Evolutionary conservation across 2,888 invertebrate genomes (phyloP), one percentile per base, ranked within the genome.

Genomic region (Cheilosia urbana): DNA sequence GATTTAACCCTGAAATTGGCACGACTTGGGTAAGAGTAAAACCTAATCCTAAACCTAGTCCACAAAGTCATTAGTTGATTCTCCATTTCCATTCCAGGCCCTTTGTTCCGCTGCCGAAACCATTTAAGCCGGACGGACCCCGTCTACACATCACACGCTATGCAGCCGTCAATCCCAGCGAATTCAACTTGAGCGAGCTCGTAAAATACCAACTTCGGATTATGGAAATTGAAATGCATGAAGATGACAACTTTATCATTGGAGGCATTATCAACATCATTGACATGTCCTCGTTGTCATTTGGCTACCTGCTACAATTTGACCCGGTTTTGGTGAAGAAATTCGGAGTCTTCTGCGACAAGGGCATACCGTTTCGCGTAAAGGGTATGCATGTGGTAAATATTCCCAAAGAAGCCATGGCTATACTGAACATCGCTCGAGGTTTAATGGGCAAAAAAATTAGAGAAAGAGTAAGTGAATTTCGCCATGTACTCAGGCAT

Each of bases 361-460:
- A 94, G 75, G 94, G 93, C 0, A 92, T 94, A 57, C 95, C 95
- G 0, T 90, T 94, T 6, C 92, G 94, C 47, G 92, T 94, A 17
- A 94, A 93, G 88, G 93, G 93, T 21, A 90, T 93, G 77, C 93
- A 95, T 88, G 93, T 94, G 17, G 88, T 94, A 42, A 94, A 95
- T 78, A 88, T 88, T 7, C 90, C 91, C 30, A 89, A 93, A 71
- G 94, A 94, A 89, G 93, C 93, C 0, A 93, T 94, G 0, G 53
- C 93, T 1, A 92, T 94, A 11, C 93, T 93, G 87, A 91, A 92
- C 45, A 90, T 95, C 49, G 91, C 94, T 37, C 93, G 93, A 88
- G 89, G 92, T 47, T 94, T 95, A 87, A 90, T 95, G 89, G 93
- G 93, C 55, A 93, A 94, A 57, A 95, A 95, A 90, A 89, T 94